Base-by-base conservation (phyloP, 2,113 vertebrate species). In the Heterochromis multidens region DNA sequence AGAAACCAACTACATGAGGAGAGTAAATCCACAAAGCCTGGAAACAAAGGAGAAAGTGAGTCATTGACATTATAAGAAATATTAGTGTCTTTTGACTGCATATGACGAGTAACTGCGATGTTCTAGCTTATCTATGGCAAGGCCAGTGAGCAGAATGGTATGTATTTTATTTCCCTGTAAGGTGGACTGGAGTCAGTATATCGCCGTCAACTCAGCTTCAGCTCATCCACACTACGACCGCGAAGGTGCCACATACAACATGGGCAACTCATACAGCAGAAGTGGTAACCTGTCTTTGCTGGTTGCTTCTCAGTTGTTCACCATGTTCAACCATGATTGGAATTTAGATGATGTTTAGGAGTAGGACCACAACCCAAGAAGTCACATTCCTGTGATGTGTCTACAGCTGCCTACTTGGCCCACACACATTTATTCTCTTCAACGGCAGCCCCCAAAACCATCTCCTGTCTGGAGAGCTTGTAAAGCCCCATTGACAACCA, bases 171-270 rank as follows among this genome's bases (percentile, higher is more conserved):
- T 23, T 74, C 65, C 27, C 10, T 86, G 54, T 72, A 90, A 99
- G 98, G 97, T 99, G 59, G 96, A 99, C 89, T 99, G 98, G 98
- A 97, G 86, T 88, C 95, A 97, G 65, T 98, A 97, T 5, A 60
- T 98, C 35, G 97, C 97, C 25, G 97, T 99, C 61, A 99, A 97
- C 21, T 96, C 97, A 40, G 97, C 97, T 29, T 98, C 98, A 40
- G 98, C 98, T 60, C 98, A 99, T 74, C 98, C 98, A 25, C 98
- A 99, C 88, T 99, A 98, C 4, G 98, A 96, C 49, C 77, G 93
- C 1, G 96, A 99, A 23, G 98, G 98, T n/a, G 97, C 97, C 17
- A 77, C 96, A 0, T 99, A 98, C 95, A 99, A 99, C 92, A 97
- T 99, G 97, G 98, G 98, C 59, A 99, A 97, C 84, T 98, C 97